These are phyloP conservation scores for Drosophila siamana DNA, from an alignment of 2,888 invertebrate species.

Conservation along the genomic window DNA sequence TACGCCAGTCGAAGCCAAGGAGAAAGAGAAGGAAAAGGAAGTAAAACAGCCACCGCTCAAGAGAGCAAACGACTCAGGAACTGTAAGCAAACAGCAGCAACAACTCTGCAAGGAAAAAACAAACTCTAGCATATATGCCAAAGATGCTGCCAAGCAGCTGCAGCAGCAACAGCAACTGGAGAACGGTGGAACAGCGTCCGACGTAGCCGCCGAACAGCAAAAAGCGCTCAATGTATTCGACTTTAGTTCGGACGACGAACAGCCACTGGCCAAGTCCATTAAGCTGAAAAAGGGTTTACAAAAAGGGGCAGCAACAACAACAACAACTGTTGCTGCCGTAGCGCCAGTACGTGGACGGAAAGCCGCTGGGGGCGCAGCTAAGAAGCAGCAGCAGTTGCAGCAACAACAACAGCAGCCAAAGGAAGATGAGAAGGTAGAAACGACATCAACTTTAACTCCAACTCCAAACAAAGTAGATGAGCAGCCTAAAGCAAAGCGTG, in stretches of 20 bases:
- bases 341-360: conserved; percentile 54
- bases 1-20: not conserved
- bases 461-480: conserved; percentile 28
- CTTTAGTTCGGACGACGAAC: conserved; percentile 87
- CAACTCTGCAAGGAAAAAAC: conserved; percentile 65
- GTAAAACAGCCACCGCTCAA: conserved; percentile 16
- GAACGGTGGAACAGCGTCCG: conserved; percentile 55
- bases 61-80: conserved; percentile 15
- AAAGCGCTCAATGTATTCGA: conserved; percentile 82
- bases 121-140: conserved; percentile 69
- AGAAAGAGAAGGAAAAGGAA: conserved; percentile 1
- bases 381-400: conserved; percentile 48
- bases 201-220: conserved; percentile 51
- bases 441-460: conserved; percentile 10
- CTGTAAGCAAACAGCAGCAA: conserved; percentile 35
- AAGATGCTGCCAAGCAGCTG: conserved; percentile 65
- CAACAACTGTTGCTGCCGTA: conserved; percentile 4
- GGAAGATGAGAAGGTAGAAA: conserved; percentile 26
- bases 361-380: conserved; percentile 44
- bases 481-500: conserved; percentile 40
- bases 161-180: conserved; percentile 46
- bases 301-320: conserved; percentile 35
- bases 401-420: conserved; percentile 19
- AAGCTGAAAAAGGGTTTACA: conserved; percentile 81
- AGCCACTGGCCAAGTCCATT: conserved; percentile 85